Percentiles rank a stretch among this genome's conserved stretches.
These are phyloP conservation scores for Zosterops borbonicus DNA, from an alignment of 2,113 vertebrate species.

Conservation along the genomic window DNA sequence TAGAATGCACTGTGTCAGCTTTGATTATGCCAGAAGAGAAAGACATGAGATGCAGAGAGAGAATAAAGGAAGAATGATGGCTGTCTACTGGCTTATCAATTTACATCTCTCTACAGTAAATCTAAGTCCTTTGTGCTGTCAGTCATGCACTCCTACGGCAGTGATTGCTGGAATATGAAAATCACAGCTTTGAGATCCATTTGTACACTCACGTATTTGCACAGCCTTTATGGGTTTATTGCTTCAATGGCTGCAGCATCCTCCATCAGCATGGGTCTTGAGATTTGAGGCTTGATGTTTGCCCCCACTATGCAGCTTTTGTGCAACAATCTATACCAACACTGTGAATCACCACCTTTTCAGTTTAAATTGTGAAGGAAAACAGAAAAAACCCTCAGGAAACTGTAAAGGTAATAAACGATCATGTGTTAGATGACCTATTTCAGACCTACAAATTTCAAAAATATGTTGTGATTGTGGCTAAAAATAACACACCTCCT, in stretches of 20 bases:
- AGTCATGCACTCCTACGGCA: neutral
- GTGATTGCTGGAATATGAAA: conserved; percentile 27
- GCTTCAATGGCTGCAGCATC: neutral
- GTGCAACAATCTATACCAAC: neutral
- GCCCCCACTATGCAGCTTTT: neutral
- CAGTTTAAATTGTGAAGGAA: neutral
- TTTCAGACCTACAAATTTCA: conserved; percentile 5
- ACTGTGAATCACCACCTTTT: neutral
- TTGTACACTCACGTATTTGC: neutral
- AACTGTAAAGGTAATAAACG: neutral
- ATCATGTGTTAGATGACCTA: neutral
- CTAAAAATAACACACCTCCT: conserved; percentile 12
- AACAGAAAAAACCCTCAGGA: neutral
- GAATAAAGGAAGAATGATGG: conserved; percentile 44
- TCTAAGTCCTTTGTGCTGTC: conserved; percentile 43
- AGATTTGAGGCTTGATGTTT: neutral
- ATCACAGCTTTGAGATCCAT: neutral
- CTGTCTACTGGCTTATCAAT: conserved; percentile 53
- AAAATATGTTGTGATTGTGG: neutral
- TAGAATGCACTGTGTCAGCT: neutral
- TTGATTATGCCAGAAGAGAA: conserved; percentile 25
- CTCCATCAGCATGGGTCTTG: neutral
- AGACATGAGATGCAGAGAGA: conserved; percentile 1
- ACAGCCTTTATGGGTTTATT: neutral
- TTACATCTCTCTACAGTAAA: conserved; percentile 52